Conservation (phyloP, 2,888 invertebrate species). For the Girardia tigrina region DNA sequence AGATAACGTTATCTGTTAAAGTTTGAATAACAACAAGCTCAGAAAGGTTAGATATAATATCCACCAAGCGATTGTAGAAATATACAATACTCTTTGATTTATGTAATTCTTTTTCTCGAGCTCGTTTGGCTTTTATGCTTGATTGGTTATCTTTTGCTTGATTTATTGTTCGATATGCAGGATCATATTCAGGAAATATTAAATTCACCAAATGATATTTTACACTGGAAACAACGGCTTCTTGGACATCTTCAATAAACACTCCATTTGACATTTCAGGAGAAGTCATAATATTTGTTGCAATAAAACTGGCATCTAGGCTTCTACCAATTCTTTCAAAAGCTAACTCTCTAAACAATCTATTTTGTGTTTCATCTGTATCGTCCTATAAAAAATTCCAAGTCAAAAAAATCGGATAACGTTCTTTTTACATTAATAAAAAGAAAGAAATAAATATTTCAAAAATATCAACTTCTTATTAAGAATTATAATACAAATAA, state of each 20-base stretch:
- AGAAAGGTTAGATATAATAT: constrained; percentile 67
- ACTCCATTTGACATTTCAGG: constrained; percentile 88
- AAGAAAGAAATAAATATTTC: no score
- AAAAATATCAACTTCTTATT: no score
- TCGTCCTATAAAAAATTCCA: no score
- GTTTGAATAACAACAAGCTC: constrained; percentile 78
- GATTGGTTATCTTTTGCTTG: constrained; percentile 41
- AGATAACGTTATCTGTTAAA: constrained; percentile 73
- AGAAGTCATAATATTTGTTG: constrained; percentile 86
- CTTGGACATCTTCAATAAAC: constrained; percentile 92
- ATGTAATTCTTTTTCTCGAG: constrained; percentile 50
- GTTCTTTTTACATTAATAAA: no score
- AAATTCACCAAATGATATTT: constrained; percentile 90
- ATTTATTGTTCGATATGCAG: constrained; percentile 62
- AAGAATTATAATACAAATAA: no score
- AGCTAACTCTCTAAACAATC: constrained; percentile 70
- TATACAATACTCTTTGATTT: constrained; percentile 38
- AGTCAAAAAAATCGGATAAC: no score
- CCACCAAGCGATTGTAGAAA: constrained; percentile 74
- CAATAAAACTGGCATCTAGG: constrained; percentile 77
- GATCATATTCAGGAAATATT: constrained; percentile 89
- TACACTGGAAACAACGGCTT: constrained; percentile 78
- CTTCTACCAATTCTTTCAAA: constrained; percentile 85
- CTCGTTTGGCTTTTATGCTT: constrained; percentile 50
- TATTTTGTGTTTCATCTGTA: constrained; percentile 65